Evolutionary conservation across 2,113 vertebrate species (phyloP), one percentile per base, ranked within the genome.

Genomic region (Anguilla rostrata): DNA sequence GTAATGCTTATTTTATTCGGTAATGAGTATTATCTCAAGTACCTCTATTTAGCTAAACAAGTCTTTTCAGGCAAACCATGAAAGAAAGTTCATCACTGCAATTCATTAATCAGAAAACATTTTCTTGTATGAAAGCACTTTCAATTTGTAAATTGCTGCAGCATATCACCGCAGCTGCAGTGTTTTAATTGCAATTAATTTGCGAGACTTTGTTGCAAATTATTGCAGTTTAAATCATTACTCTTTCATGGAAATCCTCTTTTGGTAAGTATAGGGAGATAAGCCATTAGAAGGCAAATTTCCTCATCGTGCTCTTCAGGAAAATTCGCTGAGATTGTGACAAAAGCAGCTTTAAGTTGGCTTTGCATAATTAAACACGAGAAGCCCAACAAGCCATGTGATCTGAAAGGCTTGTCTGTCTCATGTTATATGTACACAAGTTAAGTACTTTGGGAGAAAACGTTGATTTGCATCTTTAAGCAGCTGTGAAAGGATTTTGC

Each of bases 371-470:
- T 75, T 75, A 75, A 75, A 75, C 71, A 75, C 71, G 34, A n/a
- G 26, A 75, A 75, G n/a, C 71, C 71, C 71, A 75, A 75, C 71
- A 75, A 75, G 71, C 71, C 71, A 75, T n/a, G n/a, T 12, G n/a
- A 34, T 75, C n/a, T 75, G 71, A 75, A 34, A 75, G 71, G 71
- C 71, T 75, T 14, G 16, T 34, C 20, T 22, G 60, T 66, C 71
- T 34, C 63, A 71, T 71, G 15, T n/a, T 75, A 75, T 29, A 26
- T 75, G 71, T 75, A 66, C 60, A 66, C 60, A 66, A 22, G 60
- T 66, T 66, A 66, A 66, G 60, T 66, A 75, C 71, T 75, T 75
- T 29, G n/a, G 71, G 71, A 34, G 71, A 75, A 75, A 75, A 75
- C 1, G 34, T 12, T 75, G 71, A 75, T 75, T 75, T 75, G 71